Base-by-base conservation (phyloP, 2,888 invertebrate genomes). In the Melinopterus prodromus region DNA sequence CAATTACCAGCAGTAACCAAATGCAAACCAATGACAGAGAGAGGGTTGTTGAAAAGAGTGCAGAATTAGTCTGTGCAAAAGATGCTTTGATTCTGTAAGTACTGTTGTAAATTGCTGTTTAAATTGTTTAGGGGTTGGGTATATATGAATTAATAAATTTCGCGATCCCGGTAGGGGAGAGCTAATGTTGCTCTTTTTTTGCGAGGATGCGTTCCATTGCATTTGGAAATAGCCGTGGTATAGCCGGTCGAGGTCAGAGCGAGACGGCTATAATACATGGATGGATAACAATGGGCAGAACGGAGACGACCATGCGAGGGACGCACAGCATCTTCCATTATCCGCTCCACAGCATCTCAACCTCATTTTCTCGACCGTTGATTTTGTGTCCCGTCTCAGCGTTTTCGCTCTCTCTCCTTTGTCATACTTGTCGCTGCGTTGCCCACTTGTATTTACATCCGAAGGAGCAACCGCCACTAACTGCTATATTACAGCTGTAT, bases 291-390 rank as follows among this genome's bases (percentile, higher is more conserved):
- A 83, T 83, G 83, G 84, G 83, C 83, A 83, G 84, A 83, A 82
- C 82, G 83, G 81, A 81, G 83, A 84, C 85, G 84, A 84, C 83
- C 83, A 82, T 83, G 83, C 81, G 83, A 82, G 85, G 86, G 86
- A 86, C 86, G 84, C 85, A 84, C 84, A 86, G 86, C 87, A 88
- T 88, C 88, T 86, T 88, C 89, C 88, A 90, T 90, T 90, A 90
- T 88, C 87, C 90, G 90, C 88, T 89, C 88, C 89, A 90, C 85
- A 88, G 90, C 86, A 87, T 89, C 87, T 86, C 89, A 89, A 90
- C 89, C 91, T 91, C 91, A 91, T 91, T 92, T 91, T 91, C 91
- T 90, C 90, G 91, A 87, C 91, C 91, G 91, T 91, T 91, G 91
- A 90, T 89, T 90, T 87, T 87, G 88, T 86, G 87, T 86, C 87